Evolutionary conservation across 2,797 vertebrate genomes (phyloP).

Genomic region (Ataeniobius toweri): DNA sequence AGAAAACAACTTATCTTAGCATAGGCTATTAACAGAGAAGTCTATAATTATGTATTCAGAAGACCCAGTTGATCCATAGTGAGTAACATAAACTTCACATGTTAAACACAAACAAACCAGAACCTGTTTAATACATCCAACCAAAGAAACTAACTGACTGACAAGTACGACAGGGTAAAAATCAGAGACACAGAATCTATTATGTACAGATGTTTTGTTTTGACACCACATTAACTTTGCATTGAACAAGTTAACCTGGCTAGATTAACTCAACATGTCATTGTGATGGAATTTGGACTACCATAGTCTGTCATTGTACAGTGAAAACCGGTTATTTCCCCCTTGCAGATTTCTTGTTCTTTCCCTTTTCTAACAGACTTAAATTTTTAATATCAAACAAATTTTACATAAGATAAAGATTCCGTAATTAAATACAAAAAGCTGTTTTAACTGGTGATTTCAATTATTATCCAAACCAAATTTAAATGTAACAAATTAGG

Average conservation of each 20-base stretch:
- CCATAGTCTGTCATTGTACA: not conserved
- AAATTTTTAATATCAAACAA: not conserved
- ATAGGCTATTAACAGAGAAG: not conserved
- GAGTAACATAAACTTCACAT: not conserved
- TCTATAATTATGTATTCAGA: not conserved
- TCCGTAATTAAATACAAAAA: not conserved
- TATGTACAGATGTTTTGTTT: not conserved
- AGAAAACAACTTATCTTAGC: not conserved
- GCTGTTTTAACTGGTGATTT: not conserved
- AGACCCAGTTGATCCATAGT: not conserved
- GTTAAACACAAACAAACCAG: not conserved
- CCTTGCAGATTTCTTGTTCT: not conserved
- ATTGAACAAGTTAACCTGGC: not conserved
- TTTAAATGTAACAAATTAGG: too few relatives aligned
- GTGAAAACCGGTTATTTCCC: not conserved
- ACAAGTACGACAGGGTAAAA: not conserved
- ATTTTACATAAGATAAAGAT: not conserved
- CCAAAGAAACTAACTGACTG: not conserved
- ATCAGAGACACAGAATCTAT: not conserved
- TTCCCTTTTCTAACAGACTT: not conserved
- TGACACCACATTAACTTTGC: not conserved
- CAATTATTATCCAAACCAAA: not conserved
- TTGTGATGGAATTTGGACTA: not conserved
- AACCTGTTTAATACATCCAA: not conserved
- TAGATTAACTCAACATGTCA: not conserved